Evolutionary conservation across 2,888 invertebrate genomes (phyloP).

Genomic region (Sphinx pinastri): DNA sequence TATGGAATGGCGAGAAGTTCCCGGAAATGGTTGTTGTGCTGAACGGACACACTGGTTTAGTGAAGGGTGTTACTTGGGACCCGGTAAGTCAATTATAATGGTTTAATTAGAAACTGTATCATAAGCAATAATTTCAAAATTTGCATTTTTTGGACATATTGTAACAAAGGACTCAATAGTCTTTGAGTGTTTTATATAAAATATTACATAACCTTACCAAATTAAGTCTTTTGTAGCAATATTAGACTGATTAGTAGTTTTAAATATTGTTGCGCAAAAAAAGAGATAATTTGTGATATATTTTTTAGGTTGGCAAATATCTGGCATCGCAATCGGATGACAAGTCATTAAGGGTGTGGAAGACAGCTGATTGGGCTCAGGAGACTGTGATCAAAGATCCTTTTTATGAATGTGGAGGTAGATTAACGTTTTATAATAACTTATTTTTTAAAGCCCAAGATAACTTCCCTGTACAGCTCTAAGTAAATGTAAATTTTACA

Average conservation of each 20-base stretch:
- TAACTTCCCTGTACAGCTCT: too few relatives aligned
- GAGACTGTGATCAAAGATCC: slow-evolving; percentile 95
- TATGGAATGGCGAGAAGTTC: slow-evolving; percentile 97
- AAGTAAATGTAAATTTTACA: too few relatives aligned
- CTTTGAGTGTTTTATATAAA: too few relatives aligned
- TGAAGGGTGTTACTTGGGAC: slow-evolving; percentile 99
- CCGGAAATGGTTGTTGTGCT: slow-evolving; percentile 92
- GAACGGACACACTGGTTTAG: slow-evolving; percentile 95
- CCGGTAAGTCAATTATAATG: slow-evolving; percentile 84
- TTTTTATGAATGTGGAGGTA: slow-evolving; percentile 92
- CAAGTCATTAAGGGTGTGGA: slow-evolving; percentile 96
- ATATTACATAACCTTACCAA: too few relatives aligned
- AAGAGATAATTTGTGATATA: background rate
- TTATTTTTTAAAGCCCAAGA: background rate
- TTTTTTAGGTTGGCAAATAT: slow-evolving; percentile 91
- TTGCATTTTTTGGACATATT: too few relatives aligned
- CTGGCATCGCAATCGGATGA: slow-evolving; percentile 98
- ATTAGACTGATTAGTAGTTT: too few relatives aligned
- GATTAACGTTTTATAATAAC: slow-evolving; percentile 1
- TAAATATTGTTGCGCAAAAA: too few relatives aligned
- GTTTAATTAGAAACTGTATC: background rate
- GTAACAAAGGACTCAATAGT: too few relatives aligned
- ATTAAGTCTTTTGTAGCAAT: too few relatives aligned
- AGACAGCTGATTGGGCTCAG: slow-evolving; percentile 97
- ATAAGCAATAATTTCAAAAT: too few relatives aligned